Evolutionary conservation across 2,888 invertebrate genomes (phyloP).

Genomic region (Meloe dianella): DNA sequence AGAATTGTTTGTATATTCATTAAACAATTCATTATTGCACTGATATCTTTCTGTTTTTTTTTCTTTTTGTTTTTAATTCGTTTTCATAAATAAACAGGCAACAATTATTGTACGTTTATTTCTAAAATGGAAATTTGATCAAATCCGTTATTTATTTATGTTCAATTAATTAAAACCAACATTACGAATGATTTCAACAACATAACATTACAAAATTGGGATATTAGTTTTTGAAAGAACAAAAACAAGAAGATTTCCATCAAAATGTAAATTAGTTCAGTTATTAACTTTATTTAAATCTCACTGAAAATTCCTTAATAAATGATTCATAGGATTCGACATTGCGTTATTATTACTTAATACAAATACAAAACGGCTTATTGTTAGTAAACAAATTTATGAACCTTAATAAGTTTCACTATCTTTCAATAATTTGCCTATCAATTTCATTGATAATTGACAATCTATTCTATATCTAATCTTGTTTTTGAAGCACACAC

Average conservation of each 20-base stretch:
- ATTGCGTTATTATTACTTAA: neutral
- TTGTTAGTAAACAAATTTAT: no score
- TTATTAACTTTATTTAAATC: constrained; percentile 12
- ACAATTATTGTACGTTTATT: neutral
- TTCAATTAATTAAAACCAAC: neutral
- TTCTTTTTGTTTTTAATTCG: neutral
- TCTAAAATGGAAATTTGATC: neutral
- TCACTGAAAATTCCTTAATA: neutral
- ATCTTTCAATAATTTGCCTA: no score
- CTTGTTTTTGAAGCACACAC: no score
- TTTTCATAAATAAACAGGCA: constrained; percentile 1
- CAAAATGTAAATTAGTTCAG: neutral
- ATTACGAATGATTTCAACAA: neutral
- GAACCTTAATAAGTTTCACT: no score
- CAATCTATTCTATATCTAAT: no score
- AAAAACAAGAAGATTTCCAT: neutral
- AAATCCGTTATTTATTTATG: neutral
- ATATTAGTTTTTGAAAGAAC: neutral
- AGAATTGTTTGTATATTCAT: neutral
- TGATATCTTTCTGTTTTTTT: neutral
- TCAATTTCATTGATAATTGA: no score
- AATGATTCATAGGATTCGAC: constrained; percentile 3
- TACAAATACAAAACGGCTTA: no score
- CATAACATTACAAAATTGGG: neutral
- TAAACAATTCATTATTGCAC: neutral